Evolutionary conservation across 2,888 invertebrate species (phyloP), one percentile per base, ranked within the genome.

Genomic region (Nephrocerus scutellatus): DNA sequence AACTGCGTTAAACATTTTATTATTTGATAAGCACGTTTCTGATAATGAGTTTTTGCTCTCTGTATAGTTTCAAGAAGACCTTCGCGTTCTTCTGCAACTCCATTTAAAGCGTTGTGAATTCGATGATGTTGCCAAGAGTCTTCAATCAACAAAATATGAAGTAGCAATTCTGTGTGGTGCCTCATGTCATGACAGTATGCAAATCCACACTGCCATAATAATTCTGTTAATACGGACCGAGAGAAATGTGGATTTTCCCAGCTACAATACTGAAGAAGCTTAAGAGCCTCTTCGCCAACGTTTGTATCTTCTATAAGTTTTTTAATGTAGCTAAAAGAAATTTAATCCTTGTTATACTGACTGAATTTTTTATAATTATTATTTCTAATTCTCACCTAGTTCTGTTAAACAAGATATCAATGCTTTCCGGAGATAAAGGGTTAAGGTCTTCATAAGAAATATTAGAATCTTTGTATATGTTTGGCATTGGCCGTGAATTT

Each of bases 161-260:
- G 72, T 40, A 96, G 73, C 40, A 93, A 75, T 63, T 96, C 95
- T 26, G 92, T 82, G 67, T 92, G 90, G 50, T 92, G 88, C 30
- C 91, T 77, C 63, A 96, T 74, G 67, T 96, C 96, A 63, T 93
- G 91, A 51, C 92, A 90, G 70, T 91, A 95, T 3, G 92, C 89
- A 53, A 77, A 81, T 5, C 80, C 78, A 50, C 84, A 80, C 66
- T 92, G 88, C 90, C 92, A 92, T 40, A 96, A 72, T 28, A 96
- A 71, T 71, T 96, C 95, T 29, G 85, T 82, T 23, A 96, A 76
- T 31, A 92, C 88, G 13, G 80, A 79, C 47, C 88, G 82, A 20
- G 93, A 93, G 71, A 95, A 90, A 52, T 84, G 84, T 16, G 91
- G 90, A 72, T 96, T 93, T 70, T 96, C 96, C 95, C 95, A 96